These are phyloP conservation scores for Herpetotheres cachinnans DNA, from an alignment of 2,113 vertebrate species.

Conservation along the genomic window DNA sequence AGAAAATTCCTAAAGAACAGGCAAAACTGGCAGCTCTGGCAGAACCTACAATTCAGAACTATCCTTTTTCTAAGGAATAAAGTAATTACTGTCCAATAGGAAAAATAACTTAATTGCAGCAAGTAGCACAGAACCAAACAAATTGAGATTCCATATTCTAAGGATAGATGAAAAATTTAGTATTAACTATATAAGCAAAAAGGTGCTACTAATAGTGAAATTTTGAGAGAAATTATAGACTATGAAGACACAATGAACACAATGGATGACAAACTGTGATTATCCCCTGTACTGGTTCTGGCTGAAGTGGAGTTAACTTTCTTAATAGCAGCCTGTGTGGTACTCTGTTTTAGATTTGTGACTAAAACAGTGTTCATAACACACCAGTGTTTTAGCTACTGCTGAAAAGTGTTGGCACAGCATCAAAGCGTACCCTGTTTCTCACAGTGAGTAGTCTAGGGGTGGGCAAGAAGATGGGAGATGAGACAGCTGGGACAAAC, in stretches of 20 bases:
- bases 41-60: background rate
- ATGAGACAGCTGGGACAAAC: background rate
- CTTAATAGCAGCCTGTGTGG: background rate
- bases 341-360: background rate
- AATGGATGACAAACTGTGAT: accelerated
- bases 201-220: background rate
- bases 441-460: background rate
- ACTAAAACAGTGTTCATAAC: background rate
- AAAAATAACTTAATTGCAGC: background rate
- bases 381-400: background rate
- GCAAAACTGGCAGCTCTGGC: background rate
- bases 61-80: background rate
- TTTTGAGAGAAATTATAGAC: background rate
- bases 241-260: background rate
- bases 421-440: background rate
- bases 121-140: background rate
- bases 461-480: background rate
- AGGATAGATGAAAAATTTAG: background rate
- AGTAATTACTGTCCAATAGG: background rate
- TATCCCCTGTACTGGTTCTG: background rate
- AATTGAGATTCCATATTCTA: background rate
- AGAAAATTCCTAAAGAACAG: background rate
- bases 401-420: background rate
- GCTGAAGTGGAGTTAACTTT: background rate
- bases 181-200: background rate